Evolutionary conservation across 1,140 invertebrate genomes (phyloP).

Genomic region (Papilio dardanus): DNA sequence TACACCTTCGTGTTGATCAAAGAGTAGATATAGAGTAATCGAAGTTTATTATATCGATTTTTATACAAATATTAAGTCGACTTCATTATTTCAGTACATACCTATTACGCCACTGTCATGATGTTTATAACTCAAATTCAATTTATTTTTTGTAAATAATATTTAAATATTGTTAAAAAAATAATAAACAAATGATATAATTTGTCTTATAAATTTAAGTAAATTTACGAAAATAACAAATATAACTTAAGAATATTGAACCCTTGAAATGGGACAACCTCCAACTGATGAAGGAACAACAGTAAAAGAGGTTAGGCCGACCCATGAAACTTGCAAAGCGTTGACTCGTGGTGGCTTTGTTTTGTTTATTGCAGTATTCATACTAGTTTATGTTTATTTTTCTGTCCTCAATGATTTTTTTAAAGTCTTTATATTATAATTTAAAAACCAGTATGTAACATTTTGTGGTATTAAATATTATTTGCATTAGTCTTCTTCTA

Average conservation of each 20-base stretch:
- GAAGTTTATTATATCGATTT: background rate
- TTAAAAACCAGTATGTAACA: background rate
- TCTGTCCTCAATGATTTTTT: background rate
- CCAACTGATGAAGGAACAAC: background rate
- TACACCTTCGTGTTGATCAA: background rate
- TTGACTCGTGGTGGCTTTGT: background rate
- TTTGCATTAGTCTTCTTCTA: background rate
- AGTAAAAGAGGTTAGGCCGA: background rate
- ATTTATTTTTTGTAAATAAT: background rate
- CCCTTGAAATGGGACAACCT: background rate
- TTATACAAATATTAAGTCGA: too few relatives aligned
- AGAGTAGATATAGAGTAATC: background rate
- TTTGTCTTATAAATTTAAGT: background rate
- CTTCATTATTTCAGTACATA: background rate
- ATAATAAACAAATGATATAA: background rate
- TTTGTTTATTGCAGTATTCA: background rate
- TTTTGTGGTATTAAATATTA: background rate
- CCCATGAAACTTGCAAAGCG: conserved; percentile 3
- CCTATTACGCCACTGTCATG: background rate
- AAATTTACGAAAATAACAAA: background rate
- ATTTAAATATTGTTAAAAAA: background rate
- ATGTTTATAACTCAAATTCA: background rate
- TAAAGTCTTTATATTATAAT: conserved; percentile 2
- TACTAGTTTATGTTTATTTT: conserved; percentile 9
- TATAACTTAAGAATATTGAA: background rate